These are phyloP conservation scores for Chamaetylas fuelleborni DNA, from an alignment of 2,113 vertebrate genomes.

Conservation along the genomic window DNA sequence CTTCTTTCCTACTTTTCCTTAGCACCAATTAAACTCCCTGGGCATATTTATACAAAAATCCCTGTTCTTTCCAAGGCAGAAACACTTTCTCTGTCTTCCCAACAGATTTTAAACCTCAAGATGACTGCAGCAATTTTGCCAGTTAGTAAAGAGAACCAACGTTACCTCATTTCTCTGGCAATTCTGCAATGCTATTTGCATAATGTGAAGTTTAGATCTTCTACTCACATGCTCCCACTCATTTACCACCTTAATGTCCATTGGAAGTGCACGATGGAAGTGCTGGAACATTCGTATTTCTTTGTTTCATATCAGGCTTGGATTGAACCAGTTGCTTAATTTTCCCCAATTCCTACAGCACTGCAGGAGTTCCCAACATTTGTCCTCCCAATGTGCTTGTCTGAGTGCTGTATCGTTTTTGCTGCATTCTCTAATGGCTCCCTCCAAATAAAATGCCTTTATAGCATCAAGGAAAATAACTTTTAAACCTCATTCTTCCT, in stretches of 20 bases:
- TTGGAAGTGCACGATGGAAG: background rate
- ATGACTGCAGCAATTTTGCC: background rate
- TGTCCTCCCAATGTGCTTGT: background rate
- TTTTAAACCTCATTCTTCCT: background rate
- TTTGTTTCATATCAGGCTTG: background rate
- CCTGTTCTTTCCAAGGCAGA: background rate
- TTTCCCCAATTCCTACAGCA: background rate
- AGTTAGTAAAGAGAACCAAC: background rate
- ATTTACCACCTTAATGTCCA: background rate
- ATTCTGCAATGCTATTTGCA: slow-evolving; percentile 1
- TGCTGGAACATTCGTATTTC: background rate
- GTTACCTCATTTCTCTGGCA: background rate
- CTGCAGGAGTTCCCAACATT: background rate
- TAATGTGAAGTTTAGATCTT: background rate
- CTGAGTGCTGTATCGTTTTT: background rate
- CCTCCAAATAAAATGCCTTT: background rate
- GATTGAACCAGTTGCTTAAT: slow-evolving; percentile 21
- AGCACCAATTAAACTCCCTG: background rate
- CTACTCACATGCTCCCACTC: background rate
- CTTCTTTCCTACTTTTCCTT: background rate
- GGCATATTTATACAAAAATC: background rate
- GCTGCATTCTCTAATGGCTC: background rate
- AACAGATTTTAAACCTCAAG: background rate
- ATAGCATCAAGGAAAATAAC: background rate
- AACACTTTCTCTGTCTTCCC: background rate